Evolutionary conservation across 2,888 invertebrate species (phyloP).

Genomic region (Epinotia demarniana): DNA sequence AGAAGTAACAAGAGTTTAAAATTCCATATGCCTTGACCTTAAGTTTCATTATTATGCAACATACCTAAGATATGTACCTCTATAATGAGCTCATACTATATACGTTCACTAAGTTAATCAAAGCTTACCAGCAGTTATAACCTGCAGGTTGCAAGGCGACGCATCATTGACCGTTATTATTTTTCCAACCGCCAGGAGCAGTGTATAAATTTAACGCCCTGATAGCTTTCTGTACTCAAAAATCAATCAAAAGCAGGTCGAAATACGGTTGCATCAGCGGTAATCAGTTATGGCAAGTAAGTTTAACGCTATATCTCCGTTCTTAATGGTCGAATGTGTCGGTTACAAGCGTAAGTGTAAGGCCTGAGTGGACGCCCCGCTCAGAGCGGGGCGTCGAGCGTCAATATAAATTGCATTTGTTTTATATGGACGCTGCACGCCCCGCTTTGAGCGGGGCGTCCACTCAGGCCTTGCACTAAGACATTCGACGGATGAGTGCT

Average conservation of each 20-base stretch:
- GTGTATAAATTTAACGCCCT: constrained; percentile 50
- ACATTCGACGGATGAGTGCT: not conserved
- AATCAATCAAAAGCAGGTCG: constrained; percentile 67
- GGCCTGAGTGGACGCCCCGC: too few relatives aligned
- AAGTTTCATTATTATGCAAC: too few relatives aligned
- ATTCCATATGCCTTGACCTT: too few relatives aligned
- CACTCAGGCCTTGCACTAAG: too few relatives aligned
- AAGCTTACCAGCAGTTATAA: not conserved
- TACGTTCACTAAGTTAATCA: not conserved
- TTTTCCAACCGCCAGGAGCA: constrained; percentile 43
- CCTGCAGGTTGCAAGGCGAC: not conserved
- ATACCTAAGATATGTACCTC: too few relatives aligned
- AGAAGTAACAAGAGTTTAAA: too few relatives aligned
- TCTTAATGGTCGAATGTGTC: not conserved
- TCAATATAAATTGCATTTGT: too few relatives aligned
- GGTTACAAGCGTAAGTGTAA: too few relatives aligned
- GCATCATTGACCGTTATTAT: constrained; percentile 2
- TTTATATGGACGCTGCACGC: too few relatives aligned
- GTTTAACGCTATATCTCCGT: constrained; percentile 40
- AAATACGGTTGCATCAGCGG: constrained; percentile 65
- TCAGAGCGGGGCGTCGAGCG: too few relatives aligned
- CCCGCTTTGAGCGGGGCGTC: too few relatives aligned
- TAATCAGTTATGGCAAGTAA: constrained; percentile 56
- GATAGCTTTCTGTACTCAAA: constrained; percentile 65
- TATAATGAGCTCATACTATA: too few relatives aligned